phyloP scores from a whole-genome alignment of 2,797 vertebrate genomes.

The Tragopan temminckii region DNA sequence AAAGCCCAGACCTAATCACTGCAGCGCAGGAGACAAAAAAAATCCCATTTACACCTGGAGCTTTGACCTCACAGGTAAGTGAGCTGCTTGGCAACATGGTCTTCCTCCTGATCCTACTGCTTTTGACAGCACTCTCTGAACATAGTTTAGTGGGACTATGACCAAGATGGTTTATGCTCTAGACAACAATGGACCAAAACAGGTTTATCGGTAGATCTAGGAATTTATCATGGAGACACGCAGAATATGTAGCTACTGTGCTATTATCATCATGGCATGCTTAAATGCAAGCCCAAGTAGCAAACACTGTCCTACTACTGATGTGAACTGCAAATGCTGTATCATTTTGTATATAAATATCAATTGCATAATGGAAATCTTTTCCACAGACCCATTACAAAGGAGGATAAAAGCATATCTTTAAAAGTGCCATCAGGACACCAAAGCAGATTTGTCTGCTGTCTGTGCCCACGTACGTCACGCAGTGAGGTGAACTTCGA shows the following conservation, averaged over 20 bases:
- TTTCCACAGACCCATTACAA: neutral
- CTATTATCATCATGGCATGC: rapidly evolving
- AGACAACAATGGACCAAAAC: neutral
- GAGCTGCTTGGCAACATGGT: neutral
- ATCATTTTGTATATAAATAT: no score
- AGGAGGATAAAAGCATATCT: neutral
- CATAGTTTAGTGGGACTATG: neutral
- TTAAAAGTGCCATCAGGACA: neutral
- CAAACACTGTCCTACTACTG: rapidly evolving
- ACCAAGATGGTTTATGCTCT: neutral
- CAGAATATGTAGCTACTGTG: neutral
- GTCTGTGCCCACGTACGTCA: rapidly evolving
- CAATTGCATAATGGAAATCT: neutral
- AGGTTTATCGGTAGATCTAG: neutral
- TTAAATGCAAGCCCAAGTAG: neutral
- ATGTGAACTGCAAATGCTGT: neutral
- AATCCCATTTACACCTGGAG: neutral
- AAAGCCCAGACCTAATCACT: slow-evolving; percentile 40
- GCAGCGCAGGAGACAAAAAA: neutral
- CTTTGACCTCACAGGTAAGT: neutral
- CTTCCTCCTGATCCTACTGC: neutral
- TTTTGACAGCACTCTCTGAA: neutral
- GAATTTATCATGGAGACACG: rapidly evolving
- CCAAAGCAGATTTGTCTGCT: neutral
- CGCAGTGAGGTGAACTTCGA: rapidly evolving